Percentiles rank a stretch among this genome's conserved stretches.
phyloP scores from a whole-genome alignment of 1,140 invertebrate genomes.

The Dinothrombium tinctorium region DNA sequence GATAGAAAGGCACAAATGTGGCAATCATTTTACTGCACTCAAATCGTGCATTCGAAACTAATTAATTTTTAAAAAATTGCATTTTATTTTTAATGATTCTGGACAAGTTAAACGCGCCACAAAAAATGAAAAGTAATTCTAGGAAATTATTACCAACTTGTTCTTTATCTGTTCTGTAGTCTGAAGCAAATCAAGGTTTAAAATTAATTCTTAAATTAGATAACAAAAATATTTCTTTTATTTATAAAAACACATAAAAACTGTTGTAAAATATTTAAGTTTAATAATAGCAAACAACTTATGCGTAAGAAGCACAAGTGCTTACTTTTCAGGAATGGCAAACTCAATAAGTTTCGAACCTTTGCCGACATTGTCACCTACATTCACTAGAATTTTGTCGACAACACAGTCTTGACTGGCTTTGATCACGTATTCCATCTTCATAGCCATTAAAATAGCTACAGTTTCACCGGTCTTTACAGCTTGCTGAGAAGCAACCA shows the following conservation, averaged over 20 bases:
- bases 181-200: background rate
- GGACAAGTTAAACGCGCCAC: too few species aligned
- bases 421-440: constrained; percentile 90
- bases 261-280: background rate
- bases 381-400: constrained; percentile 39
- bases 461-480: constrained; percentile 61
- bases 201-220: background rate
- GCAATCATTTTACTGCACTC: too few species aligned
- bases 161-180: too few species aligned
- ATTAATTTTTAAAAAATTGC: too few species aligned
- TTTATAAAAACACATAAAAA: background rate
- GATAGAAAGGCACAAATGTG: too few species aligned
- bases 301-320: background rate
- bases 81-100: too few species aligned
- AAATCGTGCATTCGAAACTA: too few species aligned
- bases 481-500: constrained; percentile 47
- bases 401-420: constrained; percentile 49
- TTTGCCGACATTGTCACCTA: constrained; percentile 61
- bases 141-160: too few species aligned
- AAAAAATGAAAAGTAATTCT: too few species aligned
- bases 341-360: constrained; percentile 32
- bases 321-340: background rate
- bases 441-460: constrained; percentile 89
- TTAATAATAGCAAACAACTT: background rate
- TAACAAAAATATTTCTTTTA: background rate